Percentiles rank a stretch among this genome's conserved stretches.
These are phyloP conservation scores for Colius striatus DNA, from an alignment of 2,113 vertebrate genomes.

Conservation along the genomic window DNA sequence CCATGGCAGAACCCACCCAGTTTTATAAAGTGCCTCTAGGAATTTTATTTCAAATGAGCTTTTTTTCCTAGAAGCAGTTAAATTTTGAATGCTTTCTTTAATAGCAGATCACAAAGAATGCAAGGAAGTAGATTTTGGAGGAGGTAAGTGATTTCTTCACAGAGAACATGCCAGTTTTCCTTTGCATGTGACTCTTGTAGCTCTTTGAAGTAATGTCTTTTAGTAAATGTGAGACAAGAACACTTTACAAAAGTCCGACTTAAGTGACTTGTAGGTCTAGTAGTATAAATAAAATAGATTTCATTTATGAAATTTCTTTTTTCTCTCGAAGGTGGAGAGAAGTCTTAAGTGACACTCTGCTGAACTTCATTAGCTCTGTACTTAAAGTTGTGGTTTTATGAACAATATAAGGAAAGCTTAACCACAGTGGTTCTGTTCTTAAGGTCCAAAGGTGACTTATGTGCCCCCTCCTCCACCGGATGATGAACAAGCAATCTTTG, in stretches of 20 bases:
- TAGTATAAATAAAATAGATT: neutral
- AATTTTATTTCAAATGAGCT: neutral
- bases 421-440: neutral
- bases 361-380: neutral
- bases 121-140: constrained; percentile 62
- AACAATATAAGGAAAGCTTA: neutral
- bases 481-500: constrained; percentile 87
- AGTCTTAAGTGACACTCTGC: neutral
- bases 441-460: constrained; percentile 89
- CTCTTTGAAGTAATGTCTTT: neutral
- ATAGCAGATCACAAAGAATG: constrained; percentile 69
- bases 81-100: constrained; percentile 18
- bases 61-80: neutral
- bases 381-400: neutral
- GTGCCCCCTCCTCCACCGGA: constrained; percentile 88
- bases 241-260: neutral
- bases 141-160: constrained; percentile 61
- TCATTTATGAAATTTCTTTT: neutral
- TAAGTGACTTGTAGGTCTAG: neutral
- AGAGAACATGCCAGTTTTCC: neutral
- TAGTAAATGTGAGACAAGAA: neutral
- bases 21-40: neutral
- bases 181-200: neutral
- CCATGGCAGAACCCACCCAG: neutral
- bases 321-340: neutral